phyloP scores from a whole-genome alignment of 2,797 vertebrate genomes.

The Rallus crepitans region DNA sequence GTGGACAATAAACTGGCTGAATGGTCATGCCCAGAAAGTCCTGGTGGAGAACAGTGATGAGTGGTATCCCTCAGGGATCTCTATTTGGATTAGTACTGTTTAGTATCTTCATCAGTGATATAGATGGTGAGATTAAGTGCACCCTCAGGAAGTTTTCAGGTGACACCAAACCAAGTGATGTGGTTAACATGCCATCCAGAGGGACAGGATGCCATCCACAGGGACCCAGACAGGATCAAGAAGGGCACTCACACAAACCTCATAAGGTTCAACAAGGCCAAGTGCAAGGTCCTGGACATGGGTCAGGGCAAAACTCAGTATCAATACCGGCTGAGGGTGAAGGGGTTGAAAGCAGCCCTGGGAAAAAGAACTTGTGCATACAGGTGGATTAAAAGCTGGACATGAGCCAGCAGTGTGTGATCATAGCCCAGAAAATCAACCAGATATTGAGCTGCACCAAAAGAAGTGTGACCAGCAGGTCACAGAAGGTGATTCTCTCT shows the following conservation, averaged over 20 bases:
- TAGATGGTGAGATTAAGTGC: neutral
- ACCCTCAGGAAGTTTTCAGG: neutral
- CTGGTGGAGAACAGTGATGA: neutral
- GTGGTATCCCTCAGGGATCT: neutral
- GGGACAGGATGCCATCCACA: too few species aligned
- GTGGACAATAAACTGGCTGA: too few species aligned
- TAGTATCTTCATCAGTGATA: neutral
- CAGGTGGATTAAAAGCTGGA: neutral
- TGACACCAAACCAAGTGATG: neutral
- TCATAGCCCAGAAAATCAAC: neutral
- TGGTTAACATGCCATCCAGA: too few species aligned
- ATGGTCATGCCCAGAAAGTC: too few species aligned
- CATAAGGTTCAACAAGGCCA: too few species aligned
- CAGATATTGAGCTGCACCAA: neutral
- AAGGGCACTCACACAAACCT: too few species aligned
- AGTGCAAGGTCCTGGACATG: neutral
- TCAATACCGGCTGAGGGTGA: neutral
- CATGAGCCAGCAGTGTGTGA: too few species aligned
- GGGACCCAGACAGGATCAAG: too few species aligned
- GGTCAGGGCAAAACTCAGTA: neutral
- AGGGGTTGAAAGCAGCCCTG: neutral
- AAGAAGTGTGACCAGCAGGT: neutral
- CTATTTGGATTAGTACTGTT: neutral
- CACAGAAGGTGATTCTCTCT: neutral
- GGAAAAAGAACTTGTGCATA: neutral